Conservation (phyloP, 2,888 invertebrate species). For the Shargacucullia verbasci region DNA sequence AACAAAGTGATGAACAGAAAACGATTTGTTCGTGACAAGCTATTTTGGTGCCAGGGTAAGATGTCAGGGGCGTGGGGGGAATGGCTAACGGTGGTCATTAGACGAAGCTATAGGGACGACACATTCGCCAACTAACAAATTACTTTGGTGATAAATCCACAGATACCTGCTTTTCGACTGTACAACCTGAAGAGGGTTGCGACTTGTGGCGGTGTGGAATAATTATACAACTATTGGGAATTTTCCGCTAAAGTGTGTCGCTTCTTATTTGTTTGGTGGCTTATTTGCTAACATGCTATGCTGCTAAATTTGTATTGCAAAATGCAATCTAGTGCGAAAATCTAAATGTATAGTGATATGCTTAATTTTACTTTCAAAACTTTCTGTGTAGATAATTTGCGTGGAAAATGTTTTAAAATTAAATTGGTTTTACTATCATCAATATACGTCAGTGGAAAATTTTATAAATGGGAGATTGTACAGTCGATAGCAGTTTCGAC, state of each 20-base stretch:
- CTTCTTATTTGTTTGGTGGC: slow-evolving; percentile 28
- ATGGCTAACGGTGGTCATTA: slow-evolving; percentile 78
- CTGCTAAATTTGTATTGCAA: slow-evolving; percentile 31
- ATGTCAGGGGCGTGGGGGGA: slow-evolving; percentile 72
- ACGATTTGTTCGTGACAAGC: slow-evolving; percentile 83
- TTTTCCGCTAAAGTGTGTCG: slow-evolving; percentile 15
- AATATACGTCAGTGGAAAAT: slow-evolving; percentile 8
- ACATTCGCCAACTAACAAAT: slow-evolving; percentile 87
- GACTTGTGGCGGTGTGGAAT: slow-evolving; percentile 22
- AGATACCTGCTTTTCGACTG: slow-evolving; percentile 79
- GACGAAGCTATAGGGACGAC: slow-evolving; percentile 84
- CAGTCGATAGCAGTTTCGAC: slow-evolving; percentile 77
- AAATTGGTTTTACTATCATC: slow-evolving; percentile 7
- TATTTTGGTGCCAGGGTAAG: slow-evolving; percentile 76
- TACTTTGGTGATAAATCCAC: slow-evolving; percentile 79
- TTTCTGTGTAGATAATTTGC: slow-evolving; percentile 15
- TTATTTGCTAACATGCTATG: slow-evolving; percentile 51
- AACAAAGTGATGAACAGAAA: slow-evolving; percentile 72
- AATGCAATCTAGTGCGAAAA: slow-evolving; percentile 32
- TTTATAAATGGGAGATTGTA: slow-evolving; percentile 69
- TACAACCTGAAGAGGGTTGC: slow-evolving; percentile 73
- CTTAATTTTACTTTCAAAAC: slow-evolving; percentile 6
- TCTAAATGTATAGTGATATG: slow-evolving; percentile 35
- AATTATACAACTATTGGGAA: slow-evolving; percentile 40
- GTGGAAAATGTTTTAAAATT: not conserved